Conservation (phyloP, 2,113 vertebrate genomes). For the Anas platyrhynchos region DNA sequence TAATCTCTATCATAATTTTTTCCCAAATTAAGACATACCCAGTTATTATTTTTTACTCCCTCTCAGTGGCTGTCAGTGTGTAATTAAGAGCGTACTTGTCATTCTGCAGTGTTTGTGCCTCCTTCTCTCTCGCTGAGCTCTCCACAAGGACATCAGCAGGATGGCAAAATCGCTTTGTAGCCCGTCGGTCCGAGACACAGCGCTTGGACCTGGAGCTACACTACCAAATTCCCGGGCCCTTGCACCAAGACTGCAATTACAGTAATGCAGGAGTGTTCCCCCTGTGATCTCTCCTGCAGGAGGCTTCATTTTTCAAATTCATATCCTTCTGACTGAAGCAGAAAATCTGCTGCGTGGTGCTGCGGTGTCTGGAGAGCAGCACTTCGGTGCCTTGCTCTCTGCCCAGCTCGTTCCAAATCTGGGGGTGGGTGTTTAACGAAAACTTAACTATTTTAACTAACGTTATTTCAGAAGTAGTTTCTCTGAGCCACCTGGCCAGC, state of each 20-base stretch:
- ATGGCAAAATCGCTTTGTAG: constrained; percentile 5
- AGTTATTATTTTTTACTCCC: constrained; percentile 8
- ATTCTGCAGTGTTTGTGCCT: constrained; percentile 36
- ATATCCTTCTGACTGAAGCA: background rate
- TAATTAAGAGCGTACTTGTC: constrained; percentile 52
- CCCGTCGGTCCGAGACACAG: background rate
- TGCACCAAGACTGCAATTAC: background rate
- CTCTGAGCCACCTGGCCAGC: background rate
- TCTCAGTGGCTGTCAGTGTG: constrained; percentile 13
- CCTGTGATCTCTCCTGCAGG: background rate
- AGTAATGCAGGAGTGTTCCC: background rate
- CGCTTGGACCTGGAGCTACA: constrained; percentile 12
- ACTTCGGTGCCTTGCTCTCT: background rate
- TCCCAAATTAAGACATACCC: constrained; percentile 29
- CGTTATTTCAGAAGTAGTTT: background rate
- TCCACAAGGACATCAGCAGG: constrained; percentile 17
- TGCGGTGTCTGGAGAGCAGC: accelerated
- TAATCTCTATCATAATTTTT: background rate
- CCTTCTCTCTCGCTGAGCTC: background rate
- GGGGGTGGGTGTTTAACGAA: background rate
- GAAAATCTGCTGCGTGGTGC: background rate
- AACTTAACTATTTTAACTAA: background rate
- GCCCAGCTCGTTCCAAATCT: background rate
- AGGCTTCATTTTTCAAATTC: background rate
- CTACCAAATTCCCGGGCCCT: background rate